These are phyloP conservation scores for Cerceris rybyensis DNA, from an alignment of 2,888 invertebrate genomes.

Conservation along the genomic window DNA sequence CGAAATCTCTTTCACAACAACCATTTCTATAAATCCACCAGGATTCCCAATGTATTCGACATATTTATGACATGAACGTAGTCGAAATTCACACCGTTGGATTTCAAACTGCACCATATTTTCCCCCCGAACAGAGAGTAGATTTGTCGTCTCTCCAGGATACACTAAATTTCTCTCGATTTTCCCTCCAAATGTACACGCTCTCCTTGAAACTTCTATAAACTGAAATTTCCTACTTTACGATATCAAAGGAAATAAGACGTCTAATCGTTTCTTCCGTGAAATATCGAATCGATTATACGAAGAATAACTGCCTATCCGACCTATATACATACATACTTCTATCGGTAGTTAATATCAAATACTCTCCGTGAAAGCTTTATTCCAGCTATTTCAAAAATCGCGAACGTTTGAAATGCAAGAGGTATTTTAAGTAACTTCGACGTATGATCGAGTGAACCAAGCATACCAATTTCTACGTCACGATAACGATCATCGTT, in stretches of 20 bases:
- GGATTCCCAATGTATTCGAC: slow-evolving; percentile 17
- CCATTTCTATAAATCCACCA: slow-evolving; percentile 58
- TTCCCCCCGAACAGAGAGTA: slow-evolving; percentile 34
- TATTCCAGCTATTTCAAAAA: too few species aligned
- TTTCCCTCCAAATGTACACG: not conserved
- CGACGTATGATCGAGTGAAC: not conserved
- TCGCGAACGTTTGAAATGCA: too few species aligned
- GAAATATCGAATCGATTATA: slow-evolving; percentile 4
- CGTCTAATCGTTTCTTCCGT: not conserved
- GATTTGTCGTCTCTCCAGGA: slow-evolving; percentile 52
- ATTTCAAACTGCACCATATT: slow-evolving; percentile 38
- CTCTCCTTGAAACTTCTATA: slow-evolving; percentile 8
- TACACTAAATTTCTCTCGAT: slow-evolving; percentile 48
- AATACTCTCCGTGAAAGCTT: too few species aligned
- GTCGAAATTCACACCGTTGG: slow-evolving; percentile 49
- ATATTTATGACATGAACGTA: slow-evolving; percentile 61
- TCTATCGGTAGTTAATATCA: not conserved
- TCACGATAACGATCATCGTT: slow-evolving; percentile 25
- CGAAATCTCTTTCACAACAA: slow-evolving; percentile 43
- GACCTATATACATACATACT: not conserved
- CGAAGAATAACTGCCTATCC: not conserved
- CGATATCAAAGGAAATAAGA: not conserved
- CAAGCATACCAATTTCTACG: slow-evolving; percentile 27
- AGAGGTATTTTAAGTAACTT: too few species aligned
- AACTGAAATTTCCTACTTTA: slow-evolving; percentile 6